Evolutionary conservation across 2,113 vertebrate species (phyloP).

Genomic region (Bettongia penicillata): DNA sequence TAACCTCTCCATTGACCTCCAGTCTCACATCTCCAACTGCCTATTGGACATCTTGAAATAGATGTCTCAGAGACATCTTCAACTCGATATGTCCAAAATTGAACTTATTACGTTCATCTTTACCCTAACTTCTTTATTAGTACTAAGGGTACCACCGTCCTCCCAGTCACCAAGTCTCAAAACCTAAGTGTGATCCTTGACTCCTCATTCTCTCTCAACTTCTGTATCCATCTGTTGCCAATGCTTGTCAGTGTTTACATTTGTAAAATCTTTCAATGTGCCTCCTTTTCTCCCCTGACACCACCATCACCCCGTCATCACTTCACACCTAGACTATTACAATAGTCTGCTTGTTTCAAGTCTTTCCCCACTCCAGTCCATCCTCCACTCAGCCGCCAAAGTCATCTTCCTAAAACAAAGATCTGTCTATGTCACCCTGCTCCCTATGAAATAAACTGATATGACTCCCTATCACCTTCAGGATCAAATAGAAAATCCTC

Average conservation of each 20-base stretch:
- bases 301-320: neutral
- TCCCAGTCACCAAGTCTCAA: neutral
- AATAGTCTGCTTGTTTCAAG: neutral
- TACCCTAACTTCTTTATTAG: neutral
- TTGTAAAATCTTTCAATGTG: neutral
- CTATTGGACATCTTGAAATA: neutral
- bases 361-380: neutral
- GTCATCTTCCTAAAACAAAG: neutral
- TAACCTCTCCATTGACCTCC: neutral
- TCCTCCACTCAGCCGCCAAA: neutral
- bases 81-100: neutral
- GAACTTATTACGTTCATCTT: neutral
- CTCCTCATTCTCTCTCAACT: neutral
- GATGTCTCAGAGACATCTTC: neutral
- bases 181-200: neutral
- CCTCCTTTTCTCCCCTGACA: neutral
- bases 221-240: neutral
- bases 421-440: neutral
- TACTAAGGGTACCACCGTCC: no score
- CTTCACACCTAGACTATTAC: neutral
- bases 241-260: neutral
- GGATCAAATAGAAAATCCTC: neutral
- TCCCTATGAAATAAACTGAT: neutral
- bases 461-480: neutral
- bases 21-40: neutral